Percentiles rank a stretch among this genome's conserved stretches.
Evolutionary conservation across 1,140 invertebrate species (phyloP).

Genomic region (Sycophaga agraensis): DNA sequence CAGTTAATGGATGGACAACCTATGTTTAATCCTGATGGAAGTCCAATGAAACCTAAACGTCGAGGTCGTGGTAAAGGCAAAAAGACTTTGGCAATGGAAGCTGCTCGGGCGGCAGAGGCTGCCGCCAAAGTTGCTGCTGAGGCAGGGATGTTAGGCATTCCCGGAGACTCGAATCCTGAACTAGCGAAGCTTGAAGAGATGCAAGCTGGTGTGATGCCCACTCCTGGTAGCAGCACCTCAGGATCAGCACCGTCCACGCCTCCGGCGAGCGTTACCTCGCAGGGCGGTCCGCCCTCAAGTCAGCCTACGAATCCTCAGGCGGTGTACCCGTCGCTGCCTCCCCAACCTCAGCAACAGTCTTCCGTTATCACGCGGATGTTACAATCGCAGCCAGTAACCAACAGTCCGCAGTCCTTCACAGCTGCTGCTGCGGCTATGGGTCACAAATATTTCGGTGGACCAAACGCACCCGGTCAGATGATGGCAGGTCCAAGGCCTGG

Average conservation of each 20-base stretch:
- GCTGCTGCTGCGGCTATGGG: slow-evolving; percentile 55
- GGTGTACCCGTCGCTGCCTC: slow-evolving; percentile 47
- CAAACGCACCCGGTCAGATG: slow-evolving; percentile 42
- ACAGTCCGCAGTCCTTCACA: slow-evolving; percentile 50
- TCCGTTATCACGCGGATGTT: slow-evolving; percentile 68
- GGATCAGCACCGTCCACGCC: slow-evolving; percentile 53
- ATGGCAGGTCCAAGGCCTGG: slow-evolving; percentile 48
- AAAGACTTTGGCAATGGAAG: slow-evolving; percentile 60
- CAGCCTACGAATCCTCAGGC: slow-evolving; percentile 41
- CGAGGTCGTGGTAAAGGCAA: slow-evolving; percentile 62
- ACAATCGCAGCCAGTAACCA: slow-evolving; percentile 57
- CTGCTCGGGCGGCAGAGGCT: slow-evolving; percentile 53
- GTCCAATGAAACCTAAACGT: slow-evolving; percentile 55
- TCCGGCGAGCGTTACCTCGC: slow-evolving; percentile 38
- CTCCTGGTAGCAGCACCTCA: slow-evolving; percentile 53
- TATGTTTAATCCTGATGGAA: slow-evolving; percentile 48
- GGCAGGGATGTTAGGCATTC: slow-evolving; percentile 36
- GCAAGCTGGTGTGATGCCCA: slow-evolving; percentile 46
- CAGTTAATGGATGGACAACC: slow-evolving; percentile 39
- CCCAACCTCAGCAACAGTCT: slow-evolving; percentile 51
- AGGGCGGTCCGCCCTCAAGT: slow-evolving; percentile 37
- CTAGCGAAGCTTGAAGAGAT: slow-evolving; percentile 42
- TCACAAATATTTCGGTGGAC: slow-evolving; percentile 55
- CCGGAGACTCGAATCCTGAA: slow-evolving; percentile 47
- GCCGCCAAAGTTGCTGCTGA: slow-evolving; percentile 44